Evolutionary conservation across 2,888 invertebrate species (phyloP).

Genomic region (Drosophila anceps): DNA sequence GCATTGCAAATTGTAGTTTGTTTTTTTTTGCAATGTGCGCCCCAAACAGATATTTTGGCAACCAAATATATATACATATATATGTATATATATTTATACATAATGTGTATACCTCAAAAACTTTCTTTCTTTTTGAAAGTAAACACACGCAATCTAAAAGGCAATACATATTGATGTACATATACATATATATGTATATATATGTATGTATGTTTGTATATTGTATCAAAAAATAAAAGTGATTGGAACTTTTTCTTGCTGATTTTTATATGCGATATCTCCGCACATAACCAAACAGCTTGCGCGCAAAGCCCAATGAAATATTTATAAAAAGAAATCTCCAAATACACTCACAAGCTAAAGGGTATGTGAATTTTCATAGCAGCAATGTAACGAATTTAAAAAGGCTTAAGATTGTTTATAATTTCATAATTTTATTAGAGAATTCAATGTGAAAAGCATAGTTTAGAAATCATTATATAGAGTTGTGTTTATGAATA

Average conservation of each 20-base stretch:
- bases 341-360: slow-evolving; percentile 6
- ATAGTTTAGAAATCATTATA: no score
- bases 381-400: background rate
- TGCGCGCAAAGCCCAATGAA: slow-evolving; percentile 33
- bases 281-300: slow-evolving; percentile 10
- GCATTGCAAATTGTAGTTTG: slow-evolving; percentile 79
- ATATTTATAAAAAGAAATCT: slow-evolving; percentile 48
- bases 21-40: slow-evolving; percentile 62
- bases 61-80: slow-evolving; percentile 27
- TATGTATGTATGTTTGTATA: background rate
- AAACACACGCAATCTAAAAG: slow-evolving; percentile 43
- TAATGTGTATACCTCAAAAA: slow-evolving; percentile 44
- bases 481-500: no score
- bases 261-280: slow-evolving; percentile 64
- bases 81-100: slow-evolving; percentile 22
- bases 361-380: background rate
- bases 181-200: background rate
- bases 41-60: slow-evolving; percentile 26
- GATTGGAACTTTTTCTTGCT: slow-evolving; percentile 72
- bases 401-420: no score
- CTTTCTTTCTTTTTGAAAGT: slow-evolving; percentile 76
- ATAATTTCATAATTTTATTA: no score
- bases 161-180: slow-evolving; percentile 9
- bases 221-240: slow-evolving; percentile 69
- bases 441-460: no score